Percentiles rank a stretch among this genome's conserved stretches.
phyloP scores from a whole-genome alignment of 2,113 vertebrate genomes.

The Fulmarus glacialis region DNA sequence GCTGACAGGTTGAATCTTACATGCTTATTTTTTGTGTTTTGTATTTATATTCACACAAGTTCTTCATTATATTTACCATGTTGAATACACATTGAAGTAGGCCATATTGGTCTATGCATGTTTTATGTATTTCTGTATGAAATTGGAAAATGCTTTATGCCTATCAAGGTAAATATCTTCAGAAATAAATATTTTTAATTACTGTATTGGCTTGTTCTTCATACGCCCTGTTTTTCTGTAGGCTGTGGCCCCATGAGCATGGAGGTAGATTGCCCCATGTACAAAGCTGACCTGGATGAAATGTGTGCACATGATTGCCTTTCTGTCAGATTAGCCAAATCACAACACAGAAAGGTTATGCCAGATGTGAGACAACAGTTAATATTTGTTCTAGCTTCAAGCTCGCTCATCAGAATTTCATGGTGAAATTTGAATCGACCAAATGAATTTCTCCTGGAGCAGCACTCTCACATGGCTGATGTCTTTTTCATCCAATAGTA shows the following conservation, averaged over 20 bases:
- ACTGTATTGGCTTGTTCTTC: conserved; percentile 28
- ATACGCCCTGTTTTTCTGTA: background rate
- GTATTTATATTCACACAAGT: conserved; percentile 81
- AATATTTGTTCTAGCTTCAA: background rate
- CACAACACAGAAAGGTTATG: background rate
- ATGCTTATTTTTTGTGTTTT: conserved; percentile 77
- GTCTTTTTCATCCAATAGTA: background rate
- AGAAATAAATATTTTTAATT: conserved; percentile 88
- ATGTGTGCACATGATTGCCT: background rate
- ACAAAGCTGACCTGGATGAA: background rate
- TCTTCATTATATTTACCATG: conserved; percentile 87
- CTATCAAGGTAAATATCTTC: conserved; percentile 81
- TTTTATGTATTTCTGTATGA: conserved; percentile 91
- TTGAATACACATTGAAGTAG: conserved; percentile 78
- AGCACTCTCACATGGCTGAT: background rate
- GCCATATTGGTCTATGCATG: conserved; percentile 90
- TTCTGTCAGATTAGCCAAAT: background rate
- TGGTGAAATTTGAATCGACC: background rate
- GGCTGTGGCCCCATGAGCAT: background rate
- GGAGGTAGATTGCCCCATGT: rapidly evolving
- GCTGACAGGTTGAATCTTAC: conserved; percentile 68
- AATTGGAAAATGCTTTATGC: conserved; percentile 82
- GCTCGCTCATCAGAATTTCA: background rate
- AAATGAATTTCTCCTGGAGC: background rate
- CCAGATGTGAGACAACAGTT: background rate